These are phyloP conservation scores for Arbacia lixula DNA, from an alignment of 53 echinoderm and acorn worm species.

Conservation along the genomic window DNA sequence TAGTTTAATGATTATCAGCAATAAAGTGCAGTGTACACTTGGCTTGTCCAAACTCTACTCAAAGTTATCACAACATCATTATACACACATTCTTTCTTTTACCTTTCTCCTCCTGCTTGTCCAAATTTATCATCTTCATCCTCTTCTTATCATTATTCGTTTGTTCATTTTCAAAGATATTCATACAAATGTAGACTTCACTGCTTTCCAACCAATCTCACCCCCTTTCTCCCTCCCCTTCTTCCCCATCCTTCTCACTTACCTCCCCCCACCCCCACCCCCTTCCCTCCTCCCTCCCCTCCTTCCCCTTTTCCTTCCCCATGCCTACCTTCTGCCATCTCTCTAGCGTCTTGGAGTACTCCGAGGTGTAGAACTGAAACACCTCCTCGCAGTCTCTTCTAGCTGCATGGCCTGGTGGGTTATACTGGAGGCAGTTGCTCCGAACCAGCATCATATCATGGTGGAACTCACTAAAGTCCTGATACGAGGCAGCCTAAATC, in stretches of 20 bases:
- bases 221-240: not conserved
- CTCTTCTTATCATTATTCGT: too few species aligned
- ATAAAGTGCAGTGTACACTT: too few species aligned
- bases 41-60: too few species aligned
- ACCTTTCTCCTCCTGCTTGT: too few species aligned
- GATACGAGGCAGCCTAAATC: slow-evolving; percentile 77
- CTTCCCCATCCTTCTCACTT: not conserved
- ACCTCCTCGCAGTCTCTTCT: slow-evolving; percentile 93
- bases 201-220: not conserved
- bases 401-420: slow-evolving; percentile 90
- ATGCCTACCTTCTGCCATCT: slow-evolving; percentile 89
- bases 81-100: too few species aligned
- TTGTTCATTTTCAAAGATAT: too few species aligned
- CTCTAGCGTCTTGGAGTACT: slow-evolving; percentile 86
- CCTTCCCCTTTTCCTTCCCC: not conserved
- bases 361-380: slow-evolving; percentile 91
- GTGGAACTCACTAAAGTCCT: slow-evolving; percentile 84
- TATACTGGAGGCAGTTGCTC: slow-evolving; percentile 83
- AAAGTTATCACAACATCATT: too few species aligned
- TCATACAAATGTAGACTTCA: too few species aligned
- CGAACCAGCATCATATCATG: slow-evolving; percentile 88
- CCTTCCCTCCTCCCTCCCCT: not conserved
- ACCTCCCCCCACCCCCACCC: not conserved
- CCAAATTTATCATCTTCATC: too few species aligned
- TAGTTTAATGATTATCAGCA: too few species aligned